Percentiles rank a stretch among this genome's conserved stretches.
phyloP scores from a whole-genome alignment of 1,140 invertebrate species.

The Cheumatopsyche charites region DNA sequence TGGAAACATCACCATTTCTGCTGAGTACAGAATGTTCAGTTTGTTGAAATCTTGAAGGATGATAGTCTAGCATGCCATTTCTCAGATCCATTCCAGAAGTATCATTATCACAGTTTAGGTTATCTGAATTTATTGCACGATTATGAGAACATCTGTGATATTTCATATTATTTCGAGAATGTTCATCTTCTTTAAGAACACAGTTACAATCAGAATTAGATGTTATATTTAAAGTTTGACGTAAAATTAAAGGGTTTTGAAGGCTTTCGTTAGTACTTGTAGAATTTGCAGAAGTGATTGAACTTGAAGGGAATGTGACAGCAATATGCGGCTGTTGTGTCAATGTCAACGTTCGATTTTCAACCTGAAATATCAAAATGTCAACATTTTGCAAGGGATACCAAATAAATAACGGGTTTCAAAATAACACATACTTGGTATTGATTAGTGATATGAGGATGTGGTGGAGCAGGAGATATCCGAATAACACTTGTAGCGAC shows the following conservation, averaged over 20 bases:
- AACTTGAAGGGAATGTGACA: constrained; percentile 34
- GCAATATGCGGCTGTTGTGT: constrained; percentile 37
- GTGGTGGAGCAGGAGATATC: constrained; percentile 71
- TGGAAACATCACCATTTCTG: constrained; percentile 43
- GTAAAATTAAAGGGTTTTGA: constrained; percentile 35
- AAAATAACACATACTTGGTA: constrained; percentile 55
- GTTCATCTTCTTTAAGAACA: constrained; percentile 30
- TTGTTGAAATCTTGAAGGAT: constrained; percentile 37
- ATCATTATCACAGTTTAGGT: constrained; percentile 31
- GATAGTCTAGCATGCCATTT: constrained; percentile 44
- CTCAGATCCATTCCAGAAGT: constrained; percentile 45
- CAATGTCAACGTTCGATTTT: constrained; percentile 35
- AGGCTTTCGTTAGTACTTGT: constrained; percentile 21
- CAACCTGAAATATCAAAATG: constrained; percentile 37
- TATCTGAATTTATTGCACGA: constrained; percentile 30
- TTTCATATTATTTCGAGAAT: constrained; percentile 34
- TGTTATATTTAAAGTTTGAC: constrained; percentile 40
- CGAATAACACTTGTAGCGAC: constrained; percentile 77
- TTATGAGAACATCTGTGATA: constrained; percentile 41
- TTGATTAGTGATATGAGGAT: constrained; percentile 51
- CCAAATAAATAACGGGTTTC: background rate
- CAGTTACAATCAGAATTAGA: constrained; percentile 30
- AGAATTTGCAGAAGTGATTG: constrained; percentile 30
- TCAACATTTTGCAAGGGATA: constrained; percentile 9
- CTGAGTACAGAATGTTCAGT: constrained; percentile 41